Percentiles rank a stretch among this genome's conserved stretches.
phyloP scores from a whole-genome alignment of 2,888 invertebrate genomes.

The Helobdella robusta region DNA sequence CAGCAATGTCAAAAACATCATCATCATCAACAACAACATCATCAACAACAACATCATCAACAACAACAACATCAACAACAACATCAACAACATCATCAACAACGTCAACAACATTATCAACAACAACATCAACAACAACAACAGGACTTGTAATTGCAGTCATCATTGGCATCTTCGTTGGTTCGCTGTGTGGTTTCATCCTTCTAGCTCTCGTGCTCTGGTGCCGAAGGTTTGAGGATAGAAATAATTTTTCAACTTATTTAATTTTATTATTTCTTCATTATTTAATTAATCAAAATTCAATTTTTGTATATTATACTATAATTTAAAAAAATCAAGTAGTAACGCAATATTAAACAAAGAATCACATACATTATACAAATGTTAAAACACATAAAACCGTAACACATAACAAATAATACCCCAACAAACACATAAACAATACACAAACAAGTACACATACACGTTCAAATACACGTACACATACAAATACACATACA shows the following conservation, averaged over 20 bases:
- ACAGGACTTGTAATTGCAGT: conserved; percentile 27
- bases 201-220: conserved; percentile 28
- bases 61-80: too few relatives aligned
- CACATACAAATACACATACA: too few relatives aligned
- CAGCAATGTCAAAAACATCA: too few relatives aligned
- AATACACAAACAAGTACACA: too few relatives aligned
- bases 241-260: not conserved
- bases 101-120: too few relatives aligned
- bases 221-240: conserved; percentile 24
- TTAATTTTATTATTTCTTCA: not conserved
- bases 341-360: not conserved
- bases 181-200: conserved; percentile 27
- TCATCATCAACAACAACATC: not conserved
- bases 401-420: too few relatives aligned
- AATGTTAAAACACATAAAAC: too few relatives aligned
- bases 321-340: not conserved
- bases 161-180: conserved; percentile 27
- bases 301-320: not conserved
- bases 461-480: too few relatives aligned
- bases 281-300: not conserved
- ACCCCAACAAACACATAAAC: too few relatives aligned
- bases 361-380: not conserved
- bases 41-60: not conserved
- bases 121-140: not conserved
- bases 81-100: too few relatives aligned